Conservation (phyloP, 2,888 invertebrate species). For the Maniola hyperantus region DNA sequence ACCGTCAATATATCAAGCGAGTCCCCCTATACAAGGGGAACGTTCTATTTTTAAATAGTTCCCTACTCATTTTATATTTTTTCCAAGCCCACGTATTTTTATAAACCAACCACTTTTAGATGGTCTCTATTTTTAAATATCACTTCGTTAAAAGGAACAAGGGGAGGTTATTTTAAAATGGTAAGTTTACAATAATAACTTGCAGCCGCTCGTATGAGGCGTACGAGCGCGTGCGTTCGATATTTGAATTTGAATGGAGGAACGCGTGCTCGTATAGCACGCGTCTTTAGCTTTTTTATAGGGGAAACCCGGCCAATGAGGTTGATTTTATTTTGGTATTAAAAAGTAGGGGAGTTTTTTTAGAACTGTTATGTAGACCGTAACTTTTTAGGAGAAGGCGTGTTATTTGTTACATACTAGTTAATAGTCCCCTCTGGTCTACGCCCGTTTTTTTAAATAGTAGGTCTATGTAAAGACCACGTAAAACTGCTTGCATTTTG, state of each 20-base stretch:
- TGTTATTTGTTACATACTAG: constrained; percentile 38
- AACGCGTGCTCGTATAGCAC: constrained; percentile 65
- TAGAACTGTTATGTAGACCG: constrained; percentile 36
- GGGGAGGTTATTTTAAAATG: constrained; percentile 57
- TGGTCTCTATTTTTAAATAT: constrained; percentile 40
- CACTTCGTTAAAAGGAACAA: constrained; percentile 30
- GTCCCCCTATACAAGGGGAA: constrained; percentile 74
- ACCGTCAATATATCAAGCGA: constrained; percentile 76
- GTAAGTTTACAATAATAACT: constrained; percentile 70
- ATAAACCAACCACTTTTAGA: constrained; percentile 53
- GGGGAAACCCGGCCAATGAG: constrained; percentile 69
- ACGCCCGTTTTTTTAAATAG: constrained; percentile 13
- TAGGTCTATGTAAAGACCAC: too few species aligned
- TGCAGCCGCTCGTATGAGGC: constrained; percentile 68
- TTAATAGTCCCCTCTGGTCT: background rate
- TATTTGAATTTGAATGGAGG: constrained; percentile 72
- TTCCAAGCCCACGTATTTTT: constrained; percentile 71
- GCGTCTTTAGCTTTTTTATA: constrained; percentile 78
- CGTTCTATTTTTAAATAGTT: constrained; percentile 79
- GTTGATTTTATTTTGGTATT: constrained; percentile 52
- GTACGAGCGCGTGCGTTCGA: constrained; percentile 70
- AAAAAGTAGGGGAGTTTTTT: constrained; percentile 78
- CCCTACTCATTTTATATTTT: constrained; percentile 79
- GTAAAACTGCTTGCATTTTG: too few species aligned
- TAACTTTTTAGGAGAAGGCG: constrained; percentile 60